Percentiles rank a stretch among this genome's conserved stretches.
phyloP scores from a whole-genome alignment of 2,888 invertebrate genomes.

The Drosophila sordidula region DNA sequence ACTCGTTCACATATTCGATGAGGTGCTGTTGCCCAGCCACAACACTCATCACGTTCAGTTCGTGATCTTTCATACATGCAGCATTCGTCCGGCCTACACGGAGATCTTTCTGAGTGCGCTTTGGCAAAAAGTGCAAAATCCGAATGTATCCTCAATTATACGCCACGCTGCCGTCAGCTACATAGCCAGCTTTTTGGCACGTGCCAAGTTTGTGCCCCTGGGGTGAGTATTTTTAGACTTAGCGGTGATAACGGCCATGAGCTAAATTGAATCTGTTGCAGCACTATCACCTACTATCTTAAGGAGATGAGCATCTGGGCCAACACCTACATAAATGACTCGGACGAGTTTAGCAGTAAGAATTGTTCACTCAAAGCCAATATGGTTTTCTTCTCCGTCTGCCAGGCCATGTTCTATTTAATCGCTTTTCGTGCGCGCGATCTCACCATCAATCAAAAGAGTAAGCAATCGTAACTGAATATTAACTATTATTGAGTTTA shows the following conservation, averaged over 20 bases:
- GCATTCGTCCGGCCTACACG: constrained; percentile 86
- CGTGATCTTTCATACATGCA: constrained; percentile 90
- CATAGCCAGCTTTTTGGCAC: constrained; percentile 90
- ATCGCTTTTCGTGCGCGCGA: constrained; percentile 95
- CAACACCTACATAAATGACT: constrained; percentile 89
- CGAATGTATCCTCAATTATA: constrained; percentile 88
- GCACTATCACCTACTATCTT: constrained; percentile 88
- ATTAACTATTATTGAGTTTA: neutral
- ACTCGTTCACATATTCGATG: constrained; percentile 90
- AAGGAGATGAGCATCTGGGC: constrained; percentile 93
- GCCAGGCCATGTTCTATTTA: constrained; percentile 96
- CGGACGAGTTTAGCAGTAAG: constrained; percentile 80
- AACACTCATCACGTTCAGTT: constrained; percentile 93
- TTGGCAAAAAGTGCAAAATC: constrained; percentile 90
- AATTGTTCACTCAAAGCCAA: constrained; percentile 89
- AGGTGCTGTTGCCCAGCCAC: constrained; percentile 92
- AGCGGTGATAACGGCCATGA: neutral
- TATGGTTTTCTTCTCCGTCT: constrained; percentile 95
- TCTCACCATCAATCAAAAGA: constrained; percentile 90
- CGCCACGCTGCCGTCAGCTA: constrained; percentile 91
- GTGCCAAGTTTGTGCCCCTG: constrained; percentile 88
- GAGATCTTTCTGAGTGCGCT: constrained; percentile 90
- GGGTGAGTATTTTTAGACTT: constrained; percentile 85
- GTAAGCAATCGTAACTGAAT: constrained; percentile 86
- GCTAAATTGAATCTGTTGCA: constrained; percentile 79